Evolutionary conservation across 2,113 vertebrate species (phyloP), one percentile per base, ranked within the genome.

Genomic region (Panurus biarmicus): DNA sequence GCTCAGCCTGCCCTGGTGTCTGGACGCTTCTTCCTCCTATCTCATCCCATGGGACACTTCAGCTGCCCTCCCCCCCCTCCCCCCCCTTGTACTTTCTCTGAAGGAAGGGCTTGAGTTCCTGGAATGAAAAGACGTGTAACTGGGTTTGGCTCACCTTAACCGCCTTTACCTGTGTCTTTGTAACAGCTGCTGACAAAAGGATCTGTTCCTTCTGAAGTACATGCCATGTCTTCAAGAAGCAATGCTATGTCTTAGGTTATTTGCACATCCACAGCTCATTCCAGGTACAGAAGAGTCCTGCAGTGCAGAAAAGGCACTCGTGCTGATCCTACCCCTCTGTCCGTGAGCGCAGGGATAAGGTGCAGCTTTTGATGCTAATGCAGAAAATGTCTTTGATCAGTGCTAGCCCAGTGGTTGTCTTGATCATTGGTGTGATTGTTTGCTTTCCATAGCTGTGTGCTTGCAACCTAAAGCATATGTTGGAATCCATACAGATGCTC

Each of bases 351-450:
- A 47, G 61, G 33, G 53, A 50, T 21, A 40, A 92, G 80, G 50
- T 72, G 62, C 86, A 75, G 80, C 45, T 90, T 89, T 92, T 85
- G 82, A 57, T 79, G 40, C 45, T 69, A 7, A 12, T 28, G 66
- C 58, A 89, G 66, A 82, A 76, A 57, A 69, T 19, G 60, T 33
- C 80, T 75, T 85, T 65, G 38, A 57, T 65, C 73, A 24, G 12
- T 61, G 73, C 73, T 58, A 81, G 66, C 89, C 65, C 57, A 81
- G 89, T 25, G 4, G 66, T 65, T 61, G 84, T 42, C 77, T 35
- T 71, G 60, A 60, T 40, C 31, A 12, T 42, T 26, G n/a, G 36
- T 60, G 72, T 6, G 2, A 14, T 31, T 72, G 57, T 58, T 87
- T 85, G 87, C 73, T 92, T 85, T 89, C 70, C 73, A 33, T 2